Percentiles rank a stretch among this genome's conserved stretches.
Evolutionary conservation across 1,140 invertebrate genomes (phyloP).

Genomic region (Conus ventricosus): DNA sequence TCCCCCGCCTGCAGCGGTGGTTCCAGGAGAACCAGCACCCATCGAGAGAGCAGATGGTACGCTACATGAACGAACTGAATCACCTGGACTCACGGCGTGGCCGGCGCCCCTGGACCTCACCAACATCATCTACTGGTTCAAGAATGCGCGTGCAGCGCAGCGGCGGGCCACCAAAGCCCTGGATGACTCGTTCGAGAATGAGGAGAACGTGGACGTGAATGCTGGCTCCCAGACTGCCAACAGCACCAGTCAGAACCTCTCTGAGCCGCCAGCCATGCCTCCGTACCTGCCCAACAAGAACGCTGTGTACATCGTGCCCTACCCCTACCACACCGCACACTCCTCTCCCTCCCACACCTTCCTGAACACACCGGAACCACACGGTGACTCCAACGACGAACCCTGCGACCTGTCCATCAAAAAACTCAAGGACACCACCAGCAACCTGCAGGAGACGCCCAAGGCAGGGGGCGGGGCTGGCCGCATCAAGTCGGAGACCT

Average conservation of each 20-base stretch:
- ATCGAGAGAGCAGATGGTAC: conserved; percentile 86
- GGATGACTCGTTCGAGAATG: conserved; percentile 65
- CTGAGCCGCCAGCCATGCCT: conserved; percentile 26
- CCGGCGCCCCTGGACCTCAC: conserved; percentile 92
- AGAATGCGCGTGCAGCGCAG: conserved; percentile 96
- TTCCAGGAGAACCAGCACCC: conserved; percentile 97
- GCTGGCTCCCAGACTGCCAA: neutral
- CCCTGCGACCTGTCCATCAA: conserved; percentile 60
- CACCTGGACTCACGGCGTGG: conserved; percentile 92
- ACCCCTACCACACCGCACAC: conserved; percentile 54
- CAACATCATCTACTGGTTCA: conserved; percentile 99
- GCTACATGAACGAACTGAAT: conserved; percentile 95
- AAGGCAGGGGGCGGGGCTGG: neutral
- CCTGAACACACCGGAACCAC: conserved; percentile 17
- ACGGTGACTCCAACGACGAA: conserved; percentile 47
- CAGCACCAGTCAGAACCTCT: neutral
- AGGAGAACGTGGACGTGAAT: conserved; percentile 55
- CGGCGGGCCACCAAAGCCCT: conserved; percentile 80
- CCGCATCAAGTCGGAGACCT: conserved; percentile 25
- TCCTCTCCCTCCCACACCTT: conserved; percentile 1
- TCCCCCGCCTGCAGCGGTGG: conserved; percentile 94
- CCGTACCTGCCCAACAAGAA: conserved; percentile 67
- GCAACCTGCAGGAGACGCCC: neutral
- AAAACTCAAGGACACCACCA: conserved; percentile 36
- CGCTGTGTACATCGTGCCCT: conserved; percentile 66